These are phyloP conservation scores for Apodemus speciosus DNA, from an alignment of 2,113 vertebrate genomes.

Conservation along the genomic window DNA sequence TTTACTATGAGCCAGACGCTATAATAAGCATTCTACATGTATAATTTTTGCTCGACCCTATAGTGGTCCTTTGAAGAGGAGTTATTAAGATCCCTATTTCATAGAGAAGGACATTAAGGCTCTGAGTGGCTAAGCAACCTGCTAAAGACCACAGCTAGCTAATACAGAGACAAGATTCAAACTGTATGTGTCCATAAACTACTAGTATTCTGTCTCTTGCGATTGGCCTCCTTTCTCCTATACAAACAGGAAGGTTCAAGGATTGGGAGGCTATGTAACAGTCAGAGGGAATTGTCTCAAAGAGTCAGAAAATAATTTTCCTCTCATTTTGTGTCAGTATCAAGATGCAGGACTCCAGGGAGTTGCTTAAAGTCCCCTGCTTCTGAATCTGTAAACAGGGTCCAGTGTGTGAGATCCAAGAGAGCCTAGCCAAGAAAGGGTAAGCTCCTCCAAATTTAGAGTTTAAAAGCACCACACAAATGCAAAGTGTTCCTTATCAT, in stretches of 20 bases:
- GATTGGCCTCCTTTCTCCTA: constrained; percentile 12
- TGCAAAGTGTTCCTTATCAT: constrained; percentile 63
- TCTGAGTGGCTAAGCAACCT: constrained; percentile 11
- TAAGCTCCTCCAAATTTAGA: constrained; percentile 65
- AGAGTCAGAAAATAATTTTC: constrained; percentile 49
- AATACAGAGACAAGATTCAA: constrained; percentile 34
- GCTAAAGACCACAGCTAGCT: not conserved
- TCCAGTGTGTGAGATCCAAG: constrained; percentile 51
- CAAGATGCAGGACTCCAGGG: not conserved
- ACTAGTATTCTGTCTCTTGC: not conserved
- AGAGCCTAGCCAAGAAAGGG: constrained; percentile 49
- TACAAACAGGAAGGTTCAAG: not conserved
- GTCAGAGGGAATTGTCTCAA: constrained; percentile 38
- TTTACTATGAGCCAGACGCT: constrained; percentile 68
- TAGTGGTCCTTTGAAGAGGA: not conserved
- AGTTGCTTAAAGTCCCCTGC: constrained; percentile 46
- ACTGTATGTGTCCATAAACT: not conserved
- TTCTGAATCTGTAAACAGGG: constrained; percentile 59
- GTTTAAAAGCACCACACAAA: constrained; percentile 67
- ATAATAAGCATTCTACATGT: constrained; percentile 61
- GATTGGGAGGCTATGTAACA: not conserved
- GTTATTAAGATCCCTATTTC: constrained; percentile 55
- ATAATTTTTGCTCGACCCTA: constrained; percentile 57
- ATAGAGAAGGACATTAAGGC: constrained; percentile 51
- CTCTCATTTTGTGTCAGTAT: constrained; percentile 54